Percentiles rank a stretch among this genome's conserved stretches.
phyloP scores from a whole-genome alignment of 2,888 invertebrate species.

The Drosophila tripunctata region DNA sequence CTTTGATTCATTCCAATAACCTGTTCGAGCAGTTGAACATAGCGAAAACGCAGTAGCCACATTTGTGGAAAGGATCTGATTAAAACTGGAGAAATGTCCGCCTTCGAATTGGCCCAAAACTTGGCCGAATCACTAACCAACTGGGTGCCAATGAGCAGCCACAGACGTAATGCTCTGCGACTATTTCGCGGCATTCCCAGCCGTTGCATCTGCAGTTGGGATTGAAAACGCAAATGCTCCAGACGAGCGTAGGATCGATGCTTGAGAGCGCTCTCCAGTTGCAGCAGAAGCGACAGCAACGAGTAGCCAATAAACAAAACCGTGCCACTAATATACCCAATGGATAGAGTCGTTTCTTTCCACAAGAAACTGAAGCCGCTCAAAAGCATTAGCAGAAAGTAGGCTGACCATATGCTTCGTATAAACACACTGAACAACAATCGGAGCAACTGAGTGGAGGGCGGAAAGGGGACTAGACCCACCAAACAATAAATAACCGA shows the following conservation, averaged over 20 bases:
- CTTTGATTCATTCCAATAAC: conserved; percentile 65
- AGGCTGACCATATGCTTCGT: conserved; percentile 47
- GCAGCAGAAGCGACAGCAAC: conserved; percentile 36
- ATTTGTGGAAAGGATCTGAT: conserved; percentile 52
- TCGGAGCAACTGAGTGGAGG: background rate
- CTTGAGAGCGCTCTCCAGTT: conserved; percentile 54
- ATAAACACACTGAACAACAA: conserved; percentile 25
- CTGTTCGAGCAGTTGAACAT: conserved; percentile 66
- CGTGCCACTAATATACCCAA: conserved; percentile 43
- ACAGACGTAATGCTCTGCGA: conserved; percentile 24
- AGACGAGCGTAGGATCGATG: conserved; percentile 22
- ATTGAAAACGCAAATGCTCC: conserved; percentile 36
- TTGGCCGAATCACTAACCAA: conserved; percentile 45
- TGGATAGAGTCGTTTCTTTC: background rate
- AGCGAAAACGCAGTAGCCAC: conserved; percentile 72
- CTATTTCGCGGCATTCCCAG: conserved; percentile 47
- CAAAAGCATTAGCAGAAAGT: conserved; percentile 26
- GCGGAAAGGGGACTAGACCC: conserved; percentile 53
- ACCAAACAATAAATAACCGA: conserved; percentile 29
- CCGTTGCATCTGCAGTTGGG: conserved; percentile 48
- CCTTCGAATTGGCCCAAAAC: conserved; percentile 40
- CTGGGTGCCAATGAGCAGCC: conserved; percentile 41
- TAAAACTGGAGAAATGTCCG: conserved; percentile 44
- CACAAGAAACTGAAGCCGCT: background rate
- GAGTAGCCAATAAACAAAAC: conserved; percentile 37